Evolutionary conservation across 2,888 invertebrate species (phyloP).

Genomic region (Poecilobothrus nobilitatus): DNA sequence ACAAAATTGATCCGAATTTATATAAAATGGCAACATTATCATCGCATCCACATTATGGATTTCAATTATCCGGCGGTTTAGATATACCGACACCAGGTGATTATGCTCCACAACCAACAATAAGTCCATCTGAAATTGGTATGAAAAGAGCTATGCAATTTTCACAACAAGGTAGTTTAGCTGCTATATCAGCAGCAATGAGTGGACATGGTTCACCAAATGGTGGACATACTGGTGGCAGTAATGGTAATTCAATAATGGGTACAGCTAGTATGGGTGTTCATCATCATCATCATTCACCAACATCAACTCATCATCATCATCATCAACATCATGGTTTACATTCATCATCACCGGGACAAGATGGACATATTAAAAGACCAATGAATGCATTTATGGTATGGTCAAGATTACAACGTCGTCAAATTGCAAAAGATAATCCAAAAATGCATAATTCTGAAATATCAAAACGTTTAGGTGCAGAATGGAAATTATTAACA

Average conservation of each 20-base stretch:
- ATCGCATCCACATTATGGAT: constrained; percentile 44
- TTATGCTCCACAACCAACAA: constrained; percentile 36
- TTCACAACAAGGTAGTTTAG: constrained; percentile 37
- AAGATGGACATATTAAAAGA: constrained; percentile 80
- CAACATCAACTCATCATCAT: constrained; percentile 30
- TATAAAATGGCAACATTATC: constrained; percentile 39
- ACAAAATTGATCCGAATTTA: constrained; percentile 13
- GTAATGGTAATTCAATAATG: constrained; percentile 31
- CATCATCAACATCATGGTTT: constrained; percentile 10
- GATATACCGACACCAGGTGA: constrained; percentile 41
- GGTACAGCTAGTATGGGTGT: constrained; percentile 36
- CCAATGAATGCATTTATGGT: constrained; percentile 99
- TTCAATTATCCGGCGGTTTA: constrained; percentile 40
- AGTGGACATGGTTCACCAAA: constrained; percentile 35
- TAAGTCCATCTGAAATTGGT: constrained; percentile 38
- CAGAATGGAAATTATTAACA: constrained; percentile 84
- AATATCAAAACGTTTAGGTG: constrained; percentile 84
- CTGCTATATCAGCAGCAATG: constrained; percentile 41
- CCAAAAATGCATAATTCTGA: constrained; percentile 88
- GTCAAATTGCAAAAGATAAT: constrained; percentile 89
- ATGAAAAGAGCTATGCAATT: constrained; percentile 43
- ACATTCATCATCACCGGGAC: constrained; percentile 36
- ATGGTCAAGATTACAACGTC: constrained; percentile 84
- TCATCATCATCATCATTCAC: constrained; percentile 36
- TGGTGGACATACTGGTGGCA: constrained; percentile 34